Evolutionary conservation across 2,888 invertebrate genomes (phyloP).

Genomic region (Diarsia rubi): DNA sequence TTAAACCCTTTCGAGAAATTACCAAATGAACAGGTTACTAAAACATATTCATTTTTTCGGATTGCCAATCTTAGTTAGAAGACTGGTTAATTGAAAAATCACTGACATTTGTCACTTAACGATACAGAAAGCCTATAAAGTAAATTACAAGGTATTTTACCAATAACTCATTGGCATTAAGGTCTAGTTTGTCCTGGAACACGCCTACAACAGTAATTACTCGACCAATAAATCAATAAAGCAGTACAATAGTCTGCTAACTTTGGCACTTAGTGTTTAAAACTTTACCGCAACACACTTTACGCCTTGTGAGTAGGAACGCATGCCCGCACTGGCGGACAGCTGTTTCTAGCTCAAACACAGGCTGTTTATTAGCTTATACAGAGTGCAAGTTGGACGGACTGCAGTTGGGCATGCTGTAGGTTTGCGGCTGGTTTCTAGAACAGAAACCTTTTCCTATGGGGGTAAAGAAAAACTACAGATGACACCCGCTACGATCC

Average conservation of each 20-base stretch:
- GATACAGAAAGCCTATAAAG: too few relatives aligned
- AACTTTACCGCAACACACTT: constrained; percentile 28
- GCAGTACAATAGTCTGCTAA: constrained; percentile 26
- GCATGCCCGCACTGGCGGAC: constrained; percentile 11
- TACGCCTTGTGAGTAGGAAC: not conserved
- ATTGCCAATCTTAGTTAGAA: not conserved
- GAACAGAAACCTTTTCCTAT: not conserved
- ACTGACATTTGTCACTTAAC: not conserved
- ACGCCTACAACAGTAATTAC: constrained; percentile 16
- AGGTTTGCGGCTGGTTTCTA: not conserved
- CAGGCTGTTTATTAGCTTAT: constrained; percentile 27
- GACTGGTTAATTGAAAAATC: not conserved
- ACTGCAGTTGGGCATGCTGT: not conserved
- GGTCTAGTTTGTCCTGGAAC: not conserved
- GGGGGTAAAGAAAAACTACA: not conserved
- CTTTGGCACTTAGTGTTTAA: constrained; percentile 33
- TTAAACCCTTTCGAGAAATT: not conserved
- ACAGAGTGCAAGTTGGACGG: not conserved
- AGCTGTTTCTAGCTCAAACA: constrained; percentile 1
- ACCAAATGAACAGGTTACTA: not conserved
- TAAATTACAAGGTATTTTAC: constrained; percentile 3
- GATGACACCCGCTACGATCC: not conserved
- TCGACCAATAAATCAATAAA: constrained; percentile 44
- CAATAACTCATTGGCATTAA: constrained; percentile 18
- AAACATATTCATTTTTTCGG: not conserved